Conservation (phyloP, 2,888 invertebrate species). For the Xanthorhoe designata region DNA sequence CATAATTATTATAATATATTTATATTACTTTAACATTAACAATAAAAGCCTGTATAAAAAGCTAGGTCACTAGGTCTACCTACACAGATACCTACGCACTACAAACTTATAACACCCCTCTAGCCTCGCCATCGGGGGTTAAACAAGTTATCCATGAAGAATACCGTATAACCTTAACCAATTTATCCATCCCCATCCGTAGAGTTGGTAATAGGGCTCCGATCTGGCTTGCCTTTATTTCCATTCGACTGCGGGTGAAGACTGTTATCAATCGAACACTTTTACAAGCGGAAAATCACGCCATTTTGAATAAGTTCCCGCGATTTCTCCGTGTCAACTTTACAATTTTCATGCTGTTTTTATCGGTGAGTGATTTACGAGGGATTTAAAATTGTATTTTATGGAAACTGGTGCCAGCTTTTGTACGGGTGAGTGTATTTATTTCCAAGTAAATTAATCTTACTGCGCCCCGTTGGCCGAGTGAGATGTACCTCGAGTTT, state of each 20-base stretch:
- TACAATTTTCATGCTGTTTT: conserved; percentile 13
- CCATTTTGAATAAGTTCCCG: conserved; percentile 14
- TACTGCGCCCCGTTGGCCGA: no score
- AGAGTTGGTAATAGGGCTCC: background rate
- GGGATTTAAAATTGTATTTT: conserved; percentile 1
- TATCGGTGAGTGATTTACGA: conserved; percentile 12
- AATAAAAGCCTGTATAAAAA: no score
- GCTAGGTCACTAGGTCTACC: no score
- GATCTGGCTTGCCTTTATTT: conserved; percentile 17
- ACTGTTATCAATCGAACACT: conserved; percentile 26
- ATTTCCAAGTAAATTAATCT: no score
- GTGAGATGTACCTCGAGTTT: no score
- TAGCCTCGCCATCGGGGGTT: no score
- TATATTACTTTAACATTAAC: no score
- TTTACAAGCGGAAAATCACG: conserved; percentile 25
- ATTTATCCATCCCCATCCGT: background rate
- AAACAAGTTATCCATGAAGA: background rate
- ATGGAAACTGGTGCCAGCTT: background rate
- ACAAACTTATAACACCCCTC: no score
- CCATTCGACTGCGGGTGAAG: conserved; percentile 28
- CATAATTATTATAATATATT: no score
- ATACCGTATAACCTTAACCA: background rate
- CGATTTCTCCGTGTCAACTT: conserved; percentile 24
- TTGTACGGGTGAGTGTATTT: background rate
- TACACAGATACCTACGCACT: no score